Evolutionary conservation across 1,140 invertebrate species (phyloP).

Genomic region (Hylyphantes graminicola): DNA sequence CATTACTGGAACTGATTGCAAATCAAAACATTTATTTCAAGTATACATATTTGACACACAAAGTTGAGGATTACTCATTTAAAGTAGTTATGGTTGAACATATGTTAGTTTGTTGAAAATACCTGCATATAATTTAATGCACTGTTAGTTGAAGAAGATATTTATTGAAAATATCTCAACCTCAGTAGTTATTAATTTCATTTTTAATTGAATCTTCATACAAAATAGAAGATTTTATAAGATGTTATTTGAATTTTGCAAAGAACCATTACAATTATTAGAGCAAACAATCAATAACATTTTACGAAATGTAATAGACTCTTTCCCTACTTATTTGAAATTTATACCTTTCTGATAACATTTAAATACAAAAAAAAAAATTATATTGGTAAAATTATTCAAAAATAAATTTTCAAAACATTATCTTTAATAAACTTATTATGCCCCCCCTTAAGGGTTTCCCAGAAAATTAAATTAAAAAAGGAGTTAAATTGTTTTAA

Average conservation of each 20-base stretch:
- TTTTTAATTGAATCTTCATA: too few species aligned
- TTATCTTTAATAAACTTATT: neutral
- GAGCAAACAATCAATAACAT: neutral
- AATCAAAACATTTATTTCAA: too few species aligned
- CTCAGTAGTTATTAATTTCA: too few species aligned
- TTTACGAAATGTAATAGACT: neutral
- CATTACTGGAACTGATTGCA: too few species aligned
- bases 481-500: neutral
- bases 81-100: too few species aligned
- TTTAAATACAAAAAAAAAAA: neutral
- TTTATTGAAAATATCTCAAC: too few species aligned
- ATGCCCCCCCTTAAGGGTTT: neutral
- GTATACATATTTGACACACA: too few species aligned
- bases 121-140: too few species aligned
- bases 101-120: too few species aligned
- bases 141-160: too few species aligned
- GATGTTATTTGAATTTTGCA: neutral
- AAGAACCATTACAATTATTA: neutral
- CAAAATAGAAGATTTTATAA: too few species aligned
- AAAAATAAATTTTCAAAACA: neutral
- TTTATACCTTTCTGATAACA: neutral
- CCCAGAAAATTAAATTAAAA: neutral
- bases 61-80: too few species aligned
- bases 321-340: neutral
- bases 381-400: neutral